Base-by-base conservation (phyloP, 2,888 invertebrate species). In the Thumatha senex region DNA sequence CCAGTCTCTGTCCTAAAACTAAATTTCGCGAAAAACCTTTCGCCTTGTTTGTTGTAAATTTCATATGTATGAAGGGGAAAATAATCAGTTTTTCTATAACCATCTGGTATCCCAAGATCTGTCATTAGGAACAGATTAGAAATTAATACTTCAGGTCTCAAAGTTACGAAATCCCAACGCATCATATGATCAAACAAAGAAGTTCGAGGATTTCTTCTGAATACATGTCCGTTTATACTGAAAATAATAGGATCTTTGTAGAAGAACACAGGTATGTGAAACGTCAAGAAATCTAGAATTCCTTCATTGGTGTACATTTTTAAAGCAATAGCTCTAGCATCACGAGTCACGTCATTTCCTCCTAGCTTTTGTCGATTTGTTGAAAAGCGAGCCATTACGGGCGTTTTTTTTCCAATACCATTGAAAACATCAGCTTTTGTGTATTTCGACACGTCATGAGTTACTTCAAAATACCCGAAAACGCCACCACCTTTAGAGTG, bases 401-500 rank as follows among this genome's bases (percentile, higher is more conserved):
- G 47, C 15, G 47, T 48, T 41, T 35, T 48, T 30, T 48, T 48
- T 4, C 47, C 47, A 15, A 48, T 48, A 10, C 30, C 47, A n/a
- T 48, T 48, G 8, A 15, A 48, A 13, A 48, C 47, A n/a, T 48
- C 36, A 1, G 47, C 47, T 41, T 41, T 41, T 7, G 40, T 48
- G n/a, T 48, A 48, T 7, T 29, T 36, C 1, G 47, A 41, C 10
- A 48, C 47, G 41, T 48, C 47, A 11, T 48, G 29, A 4, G 47
- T 48, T 41, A 48, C 47, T 29, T 48, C 47, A n/a, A 48, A 48
- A 35, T 48, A 48, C 35, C 47, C 47, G 12, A 48, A 48, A 4
- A 35, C 47, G 0, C 47, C 40, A 18, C 36, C 36, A 11, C 36
- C 47, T 41, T 41, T 41, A 13, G 47, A 35, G 29, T 48, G 47